Evolutionary conservation across 2,113 vertebrate species (phyloP), one percentile per base, ranked within the genome.

Genomic region (Siniperca knerii): DNA sequence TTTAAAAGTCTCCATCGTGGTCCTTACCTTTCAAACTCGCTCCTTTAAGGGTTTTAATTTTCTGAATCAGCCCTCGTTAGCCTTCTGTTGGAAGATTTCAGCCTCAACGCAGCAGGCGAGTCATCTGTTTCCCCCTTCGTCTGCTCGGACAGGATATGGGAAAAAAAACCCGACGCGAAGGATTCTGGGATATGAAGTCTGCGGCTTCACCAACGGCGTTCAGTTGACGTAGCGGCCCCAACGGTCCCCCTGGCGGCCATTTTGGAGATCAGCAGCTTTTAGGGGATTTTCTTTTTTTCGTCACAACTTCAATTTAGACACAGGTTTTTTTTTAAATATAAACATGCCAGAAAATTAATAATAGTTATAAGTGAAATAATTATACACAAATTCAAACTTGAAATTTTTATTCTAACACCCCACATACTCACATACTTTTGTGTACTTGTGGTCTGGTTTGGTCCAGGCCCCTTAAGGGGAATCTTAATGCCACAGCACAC

Each of bases 111-210:
- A 5, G 69, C 71, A 8, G 35, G 55, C 10, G 2, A 76, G 4
- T 73, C 82, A 83, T 85, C 76, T 6, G 79, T 66, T 81, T 87
- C 84, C 86, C 16, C 35, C 21, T 35, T 57, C 48, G 65, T 40
- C 25, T 6, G 7, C 16, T 76, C 20, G 12, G 10, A 44, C 75
- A 54, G 66, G 16, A 50, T 50, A 50, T 50, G 15, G 44, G 12
- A 29, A 1, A 16, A 18, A 48, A 16, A 2, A n/a, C n/a, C 44
- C 1, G 33, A 1, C 46, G 81, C 65, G 1, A 57, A 44, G 90
- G 33, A 85, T 60, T 82, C 54, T 92, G 90, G 90, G 90, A 87
- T 7, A 55, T 75, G 84, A 0, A 88, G 90, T 86, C 16, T 18
- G 4, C 1, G 16, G 35, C 18, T 12, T 58, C 15, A 58, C 2